These are phyloP conservation scores for Hystrix brachyura DNA, from an alignment of 2,113 vertebrate species.

Conservation along the genomic window DNA sequence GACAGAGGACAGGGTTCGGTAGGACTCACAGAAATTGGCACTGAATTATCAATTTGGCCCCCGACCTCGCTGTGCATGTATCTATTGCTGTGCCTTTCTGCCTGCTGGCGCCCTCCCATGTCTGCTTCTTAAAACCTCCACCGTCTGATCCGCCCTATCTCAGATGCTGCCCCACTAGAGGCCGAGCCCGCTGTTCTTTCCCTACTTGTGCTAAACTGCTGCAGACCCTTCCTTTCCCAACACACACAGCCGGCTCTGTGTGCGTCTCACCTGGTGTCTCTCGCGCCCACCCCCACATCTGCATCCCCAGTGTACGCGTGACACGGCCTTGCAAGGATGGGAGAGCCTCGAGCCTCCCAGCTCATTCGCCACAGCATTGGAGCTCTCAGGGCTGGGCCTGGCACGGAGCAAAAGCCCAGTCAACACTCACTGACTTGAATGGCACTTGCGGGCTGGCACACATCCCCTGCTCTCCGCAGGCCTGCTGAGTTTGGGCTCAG, in stretches of 20 bases:
- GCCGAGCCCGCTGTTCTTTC: background rate
- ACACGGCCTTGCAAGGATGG: background rate
- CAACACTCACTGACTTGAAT: background rate
- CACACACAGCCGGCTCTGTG: background rate
- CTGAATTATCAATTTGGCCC: background rate
- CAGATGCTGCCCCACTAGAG: background rate
- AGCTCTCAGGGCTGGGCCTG: background rate
- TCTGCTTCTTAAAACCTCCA: background rate
- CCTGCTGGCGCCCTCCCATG: background rate
- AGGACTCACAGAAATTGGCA: background rate
- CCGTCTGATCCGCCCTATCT: background rate
- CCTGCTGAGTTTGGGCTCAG: constrained; percentile 22
- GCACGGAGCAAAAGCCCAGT: background rate
- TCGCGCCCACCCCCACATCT: background rate
- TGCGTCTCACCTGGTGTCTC: background rate
- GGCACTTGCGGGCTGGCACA: background rate
- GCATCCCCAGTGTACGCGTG: background rate
- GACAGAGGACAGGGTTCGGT: background rate
- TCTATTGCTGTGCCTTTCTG: background rate
- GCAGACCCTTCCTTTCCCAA: background rate
- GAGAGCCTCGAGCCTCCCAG: background rate
- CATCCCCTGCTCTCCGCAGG: background rate
- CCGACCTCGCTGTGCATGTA: background rate
- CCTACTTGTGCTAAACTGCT: background rate
- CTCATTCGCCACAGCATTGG: background rate